Base-by-base conservation (phyloP, 2,797 vertebrate genomes). In the Sebastiscus albofasciatus region DNA sequence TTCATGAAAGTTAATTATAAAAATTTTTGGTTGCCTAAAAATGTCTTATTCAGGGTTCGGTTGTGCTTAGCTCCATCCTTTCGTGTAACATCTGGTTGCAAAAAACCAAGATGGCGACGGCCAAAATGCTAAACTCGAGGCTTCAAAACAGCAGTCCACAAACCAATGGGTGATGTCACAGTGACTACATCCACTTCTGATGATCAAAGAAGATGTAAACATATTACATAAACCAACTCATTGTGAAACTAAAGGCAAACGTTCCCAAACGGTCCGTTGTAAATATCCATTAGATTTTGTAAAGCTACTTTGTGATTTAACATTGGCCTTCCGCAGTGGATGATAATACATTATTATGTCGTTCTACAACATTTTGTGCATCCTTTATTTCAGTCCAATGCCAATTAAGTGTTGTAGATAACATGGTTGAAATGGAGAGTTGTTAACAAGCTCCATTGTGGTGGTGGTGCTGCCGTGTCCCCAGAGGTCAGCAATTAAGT, bases 401-500 rank as follows among this genome's bases (percentile, higher is more conserved):
- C 61, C 20, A 0, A 0, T 13, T 34, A 34, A 14, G n/a, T 14
- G 59, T 60, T 60, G 9, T 61, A 33, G 18, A 61, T 61, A 61
- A 34, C 29, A 61, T 18, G 18, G 60, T 33, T 61, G 31, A 61
- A 34, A 61, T n/a, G 10, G 31, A 34, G 60, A 34, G n/a, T 34
- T 61, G 31, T 61, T 61, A 61, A 39, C 33, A 9, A 39, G n/a
- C 33, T 77, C 34, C 4, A 22, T 34, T 52, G 18, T 34, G 29
- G 22, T 26, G 27, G 22, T 7, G 36, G 67, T 64, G 60, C 26
- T 76, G 31, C 24, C 2, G 7, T 52, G 62, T 77, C 68, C 39
- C 33, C 46, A 77, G 58, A 69, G 72, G 60, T 62, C 67, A 56
- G 26, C 49, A 71, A 8, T 85, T 82, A 33, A 31, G 6, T 60